phyloP scores from a whole-genome alignment of 2,888 invertebrate species.

The Diaphora mendica region DNA sequence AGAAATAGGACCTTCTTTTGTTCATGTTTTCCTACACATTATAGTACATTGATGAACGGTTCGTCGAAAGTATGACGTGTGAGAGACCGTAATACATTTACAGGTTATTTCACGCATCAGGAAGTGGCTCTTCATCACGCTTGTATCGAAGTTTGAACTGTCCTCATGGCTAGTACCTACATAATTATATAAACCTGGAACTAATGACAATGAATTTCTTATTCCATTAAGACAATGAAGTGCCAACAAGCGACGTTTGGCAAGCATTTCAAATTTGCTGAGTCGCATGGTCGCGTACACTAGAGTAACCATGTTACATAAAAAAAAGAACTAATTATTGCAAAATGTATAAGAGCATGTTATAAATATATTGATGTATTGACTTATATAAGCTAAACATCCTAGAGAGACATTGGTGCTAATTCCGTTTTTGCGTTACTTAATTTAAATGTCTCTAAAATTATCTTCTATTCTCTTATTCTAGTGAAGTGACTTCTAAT shows the following conservation, averaged over 20 bases:
- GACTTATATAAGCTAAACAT: too few species aligned
- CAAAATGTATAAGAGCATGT: too few species aligned
- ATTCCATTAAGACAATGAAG: conserved; percentile 16
- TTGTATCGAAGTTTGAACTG: not conserved
- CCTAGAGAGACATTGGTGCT: too few species aligned
- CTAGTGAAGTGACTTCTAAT: too few species aligned
- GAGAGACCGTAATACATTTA: not conserved
- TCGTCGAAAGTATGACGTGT: too few species aligned
- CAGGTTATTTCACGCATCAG: not conserved
- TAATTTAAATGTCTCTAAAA: too few species aligned
- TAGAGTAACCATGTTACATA: conserved; percentile 1
- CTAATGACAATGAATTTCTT: conserved; percentile 14
- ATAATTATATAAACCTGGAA: conserved; percentile 11
- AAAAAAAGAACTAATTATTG: not conserved
- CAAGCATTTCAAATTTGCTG: conserved; percentile 25
- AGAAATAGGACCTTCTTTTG: too few species aligned
- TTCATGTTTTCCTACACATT: too few species aligned
- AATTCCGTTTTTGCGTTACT: too few species aligned
- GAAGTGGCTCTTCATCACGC: not conserved
- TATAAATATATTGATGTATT: too few species aligned
- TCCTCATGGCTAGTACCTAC: not conserved
- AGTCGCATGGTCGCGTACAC: conserved; percentile 19
- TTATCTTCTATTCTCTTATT: too few species aligned
- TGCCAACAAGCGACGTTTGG: conserved; percentile 13
- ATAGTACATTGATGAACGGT: too few species aligned